Percentiles rank a stretch among this genome's conserved stretches.
phyloP scores from a whole-genome alignment of 2,888 invertebrate genomes.

The Agonopterix subpropinquella region DNA sequence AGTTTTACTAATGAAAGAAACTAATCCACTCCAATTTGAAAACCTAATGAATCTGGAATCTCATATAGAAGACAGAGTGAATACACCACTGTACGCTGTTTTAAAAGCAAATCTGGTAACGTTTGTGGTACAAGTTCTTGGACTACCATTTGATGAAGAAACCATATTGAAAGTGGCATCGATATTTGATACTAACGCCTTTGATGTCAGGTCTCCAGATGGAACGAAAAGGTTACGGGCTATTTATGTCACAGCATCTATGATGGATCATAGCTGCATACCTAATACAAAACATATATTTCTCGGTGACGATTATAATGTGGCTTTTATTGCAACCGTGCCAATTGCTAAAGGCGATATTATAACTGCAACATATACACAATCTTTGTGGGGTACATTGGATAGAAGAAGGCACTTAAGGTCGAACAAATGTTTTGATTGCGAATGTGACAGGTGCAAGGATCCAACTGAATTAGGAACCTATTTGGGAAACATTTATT shows the following conservation, averaged over 20 bases:
- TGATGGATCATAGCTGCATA: constrained; percentile 83
- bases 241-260: constrained; percentile 79
- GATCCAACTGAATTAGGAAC: constrained; percentile 83
- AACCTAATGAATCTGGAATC: constrained; percentile 73
- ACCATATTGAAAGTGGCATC: constrained; percentile 78
- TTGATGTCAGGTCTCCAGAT: constrained; percentile 77
- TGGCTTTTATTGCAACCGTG: constrained; percentile 79
- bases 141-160: constrained; percentile 71
- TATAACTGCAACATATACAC: constrained; percentile 82
- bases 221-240: constrained; percentile 73
- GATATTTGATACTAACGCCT: constrained; percentile 83
- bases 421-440: constrained; percentile 80
- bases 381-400: constrained; percentile 81
- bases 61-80: constrained; percentile 77
- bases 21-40: constrained; percentile 71
- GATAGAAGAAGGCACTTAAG: constrained; percentile 78
- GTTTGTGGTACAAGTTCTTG: constrained; percentile 75
- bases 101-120: constrained; percentile 78
- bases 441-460: constrained; percentile 79
- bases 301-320: constrained; percentile 72
- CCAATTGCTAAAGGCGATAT: constrained; percentile 80
- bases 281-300: constrained; percentile 84
- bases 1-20: constrained; percentile 75
- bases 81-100: constrained; percentile 76
- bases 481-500: constrained; percentile 78